Evolutionary conservation across 2,113 vertebrate genomes (phyloP).

Genomic region (Erythrocercus mccallii): DNA sequence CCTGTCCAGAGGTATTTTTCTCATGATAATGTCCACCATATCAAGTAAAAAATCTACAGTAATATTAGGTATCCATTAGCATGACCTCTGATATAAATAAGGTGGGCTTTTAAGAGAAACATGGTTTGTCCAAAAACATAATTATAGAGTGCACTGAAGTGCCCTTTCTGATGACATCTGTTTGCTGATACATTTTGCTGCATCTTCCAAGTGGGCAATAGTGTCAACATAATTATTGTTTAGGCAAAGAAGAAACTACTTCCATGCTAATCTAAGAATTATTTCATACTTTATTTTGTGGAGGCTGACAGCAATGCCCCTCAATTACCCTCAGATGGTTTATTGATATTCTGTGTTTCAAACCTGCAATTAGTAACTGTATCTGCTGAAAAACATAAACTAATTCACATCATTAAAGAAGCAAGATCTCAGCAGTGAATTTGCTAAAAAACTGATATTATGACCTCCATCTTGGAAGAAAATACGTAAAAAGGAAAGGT

Average conservation of each 20-base stretch:
- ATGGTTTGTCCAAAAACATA: neutral
- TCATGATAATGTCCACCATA: neutral
- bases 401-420: neutral
- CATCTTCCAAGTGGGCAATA: neutral
- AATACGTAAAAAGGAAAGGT: neutral
- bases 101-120: neutral
- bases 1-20: neutral
- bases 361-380: neutral
- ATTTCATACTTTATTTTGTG: neutral
- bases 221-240: neutral
- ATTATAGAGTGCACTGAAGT: neutral
- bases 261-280: neutral
- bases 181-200: neutral
- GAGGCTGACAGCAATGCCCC: neutral
- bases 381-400: neutral
- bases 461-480: neutral
- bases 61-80: neutral
- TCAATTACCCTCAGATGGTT: neutral
- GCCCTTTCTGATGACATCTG: neutral
- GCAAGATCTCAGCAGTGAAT: neutral
- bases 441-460: neutral
- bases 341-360: neutral
- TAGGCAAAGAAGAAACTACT: neutral
- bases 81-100: neutral
- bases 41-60: neutral